phyloP scores from a whole-genome alignment of 2,113 vertebrate species.

The Amphiprion percula region DNA sequence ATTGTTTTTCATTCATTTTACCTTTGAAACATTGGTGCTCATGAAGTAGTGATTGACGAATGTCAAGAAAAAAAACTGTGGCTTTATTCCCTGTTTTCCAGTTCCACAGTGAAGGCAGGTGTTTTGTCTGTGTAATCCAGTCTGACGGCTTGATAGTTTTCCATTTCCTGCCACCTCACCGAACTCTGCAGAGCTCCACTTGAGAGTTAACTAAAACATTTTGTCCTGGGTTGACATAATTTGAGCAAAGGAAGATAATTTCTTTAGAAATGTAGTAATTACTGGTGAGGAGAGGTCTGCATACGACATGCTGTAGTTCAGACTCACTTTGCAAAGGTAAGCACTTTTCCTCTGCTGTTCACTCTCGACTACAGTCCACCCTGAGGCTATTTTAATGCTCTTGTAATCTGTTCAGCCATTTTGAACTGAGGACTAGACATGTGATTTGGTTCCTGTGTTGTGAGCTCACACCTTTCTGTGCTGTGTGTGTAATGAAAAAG shows the following conservation, averaged over 20 bases:
- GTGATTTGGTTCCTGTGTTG: conserved; percentile 13
- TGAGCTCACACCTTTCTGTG: conserved; percentile 4
- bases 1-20: conserved; percentile 52
- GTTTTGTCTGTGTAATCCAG: conserved; percentile 68
- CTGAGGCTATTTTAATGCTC: conserved; percentile 37
- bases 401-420: conserved; percentile 6
- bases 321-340: conserved; percentile 38
- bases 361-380: conserved; percentile 9
- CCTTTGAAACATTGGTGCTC: conserved; percentile 33
- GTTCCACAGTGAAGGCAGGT: conserved; percentile 36
- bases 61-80: conserved; percentile 46
- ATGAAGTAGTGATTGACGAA: conserved; percentile 31
- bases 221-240: conserved; percentile 60
- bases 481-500: conserved; percentile 10
- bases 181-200: conserved; percentile 44
- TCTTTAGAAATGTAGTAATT: conserved; percentile 54
- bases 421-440: conserved; percentile 2
- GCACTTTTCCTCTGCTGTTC: conserved; percentile 34
- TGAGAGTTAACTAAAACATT: conserved; percentile 56
- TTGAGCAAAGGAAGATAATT: conserved; percentile 62
- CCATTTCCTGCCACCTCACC: conserved; percentile 74
- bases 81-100: conserved; percentile 49
- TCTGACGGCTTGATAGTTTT: conserved; percentile 73
- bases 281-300: conserved; percentile 31
- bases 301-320: conserved; percentile 30